Evolutionary conservation across 2,888 invertebrate genomes (phyloP).

Genomic region (Tetranychus truncatus): DNA sequence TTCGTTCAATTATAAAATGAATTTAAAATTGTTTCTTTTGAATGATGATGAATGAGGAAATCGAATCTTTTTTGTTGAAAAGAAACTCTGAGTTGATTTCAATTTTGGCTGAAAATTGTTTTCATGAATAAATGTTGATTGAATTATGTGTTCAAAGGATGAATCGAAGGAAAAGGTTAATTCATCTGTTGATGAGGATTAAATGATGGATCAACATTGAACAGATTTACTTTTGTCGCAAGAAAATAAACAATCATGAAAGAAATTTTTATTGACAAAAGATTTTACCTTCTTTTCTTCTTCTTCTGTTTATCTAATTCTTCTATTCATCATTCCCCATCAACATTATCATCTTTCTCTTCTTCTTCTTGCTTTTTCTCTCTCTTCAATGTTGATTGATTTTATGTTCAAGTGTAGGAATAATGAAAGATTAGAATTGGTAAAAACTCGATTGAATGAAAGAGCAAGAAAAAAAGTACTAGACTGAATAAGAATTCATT

Average conservation of each 20-base stretch:
- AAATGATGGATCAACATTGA: conserved; percentile 1
- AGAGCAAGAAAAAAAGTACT: background rate
- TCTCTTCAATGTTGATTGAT: background rate
- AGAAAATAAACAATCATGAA: too few species aligned
- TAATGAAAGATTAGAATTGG: too few species aligned
- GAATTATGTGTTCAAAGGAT: too few species aligned
- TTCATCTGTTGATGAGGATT: background rate
- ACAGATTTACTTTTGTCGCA: background rate
- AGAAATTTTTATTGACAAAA: background rate
- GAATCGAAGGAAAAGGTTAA: too few species aligned
- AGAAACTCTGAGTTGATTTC: too few species aligned
- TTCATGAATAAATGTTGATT: too few species aligned
- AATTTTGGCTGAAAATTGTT: too few species aligned
- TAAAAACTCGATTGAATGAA: background rate
- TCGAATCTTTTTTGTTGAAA: too few species aligned
- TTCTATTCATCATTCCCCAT: background rate
- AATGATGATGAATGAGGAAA: too few species aligned
- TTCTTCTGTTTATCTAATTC: background rate
- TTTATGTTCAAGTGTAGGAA: background rate
- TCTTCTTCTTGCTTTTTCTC: too few species aligned
- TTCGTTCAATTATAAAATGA: too few species aligned
- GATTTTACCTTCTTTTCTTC: background rate
- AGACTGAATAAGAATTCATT: background rate
- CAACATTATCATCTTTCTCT: background rate
- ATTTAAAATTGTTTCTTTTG: too few species aligned